phyloP scores from a whole-genome alignment of 1,140 invertebrate genomes.

The Phocides pigmalion region DNA sequence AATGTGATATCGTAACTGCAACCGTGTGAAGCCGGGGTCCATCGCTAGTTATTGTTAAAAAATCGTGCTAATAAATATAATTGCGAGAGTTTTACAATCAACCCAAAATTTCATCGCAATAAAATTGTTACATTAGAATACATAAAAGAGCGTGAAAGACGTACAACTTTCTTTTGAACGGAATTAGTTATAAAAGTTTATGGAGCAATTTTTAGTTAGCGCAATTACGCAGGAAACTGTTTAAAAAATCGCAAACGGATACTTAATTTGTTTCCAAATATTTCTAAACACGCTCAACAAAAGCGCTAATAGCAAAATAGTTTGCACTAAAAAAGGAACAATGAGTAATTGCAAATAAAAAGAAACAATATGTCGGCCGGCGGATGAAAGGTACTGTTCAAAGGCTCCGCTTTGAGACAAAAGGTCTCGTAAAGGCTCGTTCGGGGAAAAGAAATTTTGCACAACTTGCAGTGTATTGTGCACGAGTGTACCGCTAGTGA shows the following conservation, averaged over 20 bases:
- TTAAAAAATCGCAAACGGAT: conserved; percentile 16
- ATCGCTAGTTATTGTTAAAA: neutral
- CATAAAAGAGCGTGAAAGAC: conserved; percentile 1
- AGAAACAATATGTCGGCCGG: conserved; percentile 36
- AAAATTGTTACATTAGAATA: conserved; percentile 15
- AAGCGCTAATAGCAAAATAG: conserved; percentile 45
- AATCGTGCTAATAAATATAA: neutral
- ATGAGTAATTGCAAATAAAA: conserved; percentile 56
- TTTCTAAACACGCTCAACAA: conserved; percentile 34
- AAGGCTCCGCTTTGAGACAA: conserved; percentile 55
- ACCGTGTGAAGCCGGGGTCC: too few relatives aligned
- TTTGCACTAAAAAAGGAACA: conserved; percentile 48
- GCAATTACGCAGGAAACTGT: conserved; percentile 4
- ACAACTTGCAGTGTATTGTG: conserved; percentile 54
- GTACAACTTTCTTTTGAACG: conserved; percentile 17
- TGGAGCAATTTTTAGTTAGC: conserved; percentile 3
- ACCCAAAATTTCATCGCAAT: conserved; percentile 16
- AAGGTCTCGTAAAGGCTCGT: conserved; percentile 62
- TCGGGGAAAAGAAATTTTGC: conserved; percentile 78
- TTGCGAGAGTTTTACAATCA: conserved; percentile 2
- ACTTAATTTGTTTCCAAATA: conserved; percentile 29
- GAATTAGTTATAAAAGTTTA: conserved; percentile 4
- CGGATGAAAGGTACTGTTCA: conserved; percentile 38
- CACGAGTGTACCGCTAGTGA: conserved; percentile 23
- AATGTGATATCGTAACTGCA: too few relatives aligned